Conservation (phyloP, 2,797 vertebrate species). For the Luscinia luscinia region DNA sequence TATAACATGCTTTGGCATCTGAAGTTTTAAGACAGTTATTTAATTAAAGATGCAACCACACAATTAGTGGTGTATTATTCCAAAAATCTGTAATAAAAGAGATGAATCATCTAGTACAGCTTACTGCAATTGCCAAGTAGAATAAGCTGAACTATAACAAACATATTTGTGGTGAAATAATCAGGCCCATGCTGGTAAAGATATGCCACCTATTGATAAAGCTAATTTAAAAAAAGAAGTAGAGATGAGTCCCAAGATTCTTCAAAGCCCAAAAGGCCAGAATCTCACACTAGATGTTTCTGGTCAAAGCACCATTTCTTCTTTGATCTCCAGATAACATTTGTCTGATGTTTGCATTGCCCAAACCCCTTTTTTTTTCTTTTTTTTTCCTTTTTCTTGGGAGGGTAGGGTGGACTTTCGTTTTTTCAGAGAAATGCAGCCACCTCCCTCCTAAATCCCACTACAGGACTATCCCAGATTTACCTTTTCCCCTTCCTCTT, state of each 20-base stretch:
- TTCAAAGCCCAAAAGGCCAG: neutral
- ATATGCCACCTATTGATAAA: neutral
- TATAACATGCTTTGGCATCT: neutral
- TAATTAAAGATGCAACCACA: slow-evolving; percentile 6
- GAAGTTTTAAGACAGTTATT: neutral
- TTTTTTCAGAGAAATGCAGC: neutral
- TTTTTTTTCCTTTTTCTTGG: neutral
- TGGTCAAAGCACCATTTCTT: neutral
- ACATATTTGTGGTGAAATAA: neutral
- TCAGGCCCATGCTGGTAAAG: neutral
- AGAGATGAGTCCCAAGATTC: neutral
- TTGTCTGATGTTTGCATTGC: neutral
- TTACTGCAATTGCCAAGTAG: neutral
- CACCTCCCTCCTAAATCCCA: neutral
- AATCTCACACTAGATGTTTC: neutral
- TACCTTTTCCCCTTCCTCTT: neutral
- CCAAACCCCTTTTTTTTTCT: neutral
- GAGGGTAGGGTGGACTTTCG: neutral
- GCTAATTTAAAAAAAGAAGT: neutral
- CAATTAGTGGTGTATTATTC: neutral
- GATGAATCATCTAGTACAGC: neutral
- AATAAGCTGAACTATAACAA: neutral
- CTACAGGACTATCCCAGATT: neutral
- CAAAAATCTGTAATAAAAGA: neutral
- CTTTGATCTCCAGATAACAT: neutral